Base-by-base conservation (phyloP, 1,140 invertebrate species). In the Steinernema feltiae region DNA sequence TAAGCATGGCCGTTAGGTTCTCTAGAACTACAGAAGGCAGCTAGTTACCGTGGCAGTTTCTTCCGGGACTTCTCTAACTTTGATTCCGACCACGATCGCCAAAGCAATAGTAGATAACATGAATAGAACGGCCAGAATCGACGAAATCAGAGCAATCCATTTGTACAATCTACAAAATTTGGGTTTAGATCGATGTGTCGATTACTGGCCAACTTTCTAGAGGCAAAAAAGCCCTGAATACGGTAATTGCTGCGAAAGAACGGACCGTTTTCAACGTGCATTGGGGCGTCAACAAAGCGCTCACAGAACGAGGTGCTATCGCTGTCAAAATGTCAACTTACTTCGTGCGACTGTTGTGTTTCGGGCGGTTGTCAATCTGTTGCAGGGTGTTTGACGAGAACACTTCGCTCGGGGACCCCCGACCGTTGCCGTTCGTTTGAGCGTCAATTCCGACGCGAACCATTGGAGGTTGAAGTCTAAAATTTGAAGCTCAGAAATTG, bases 321-420 rank as follows among this genome's bases (percentile, higher is more conserved):
- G 27, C 3, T 53, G 41, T 53, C 29, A 31, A 70, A 15, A 18
- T n/a, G 53, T 31, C n/a, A 79, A 79, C 78, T 73, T 48, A 79
- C 79, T 63, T 70, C 18, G 74, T 30, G 30, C 32, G 75, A 24
- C 84, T 79, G 27, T 81, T 69, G 30, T 71, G 75, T 48, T 82
- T 85, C 31, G 72, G 27, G 17, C 69, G 48, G n/a, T 69, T 70
- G 32, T 84, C 84, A 76, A 84, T 81, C 32, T 86, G 82, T 18
- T 83, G 74, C 48, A 84, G 53, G 53, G 53, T 81, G 72, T 82
- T 84, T n/a, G 83, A 73, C 1, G 79, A 82, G 72, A 83, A 85
- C 24, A 81, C 83, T 30, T 84, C 81, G 32, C 73, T 76, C 7
- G 83, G 84, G 17, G 79, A 82, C 69, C 78, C 77, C 24, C 76